Conservation (phyloP, 2,888 invertebrate genomes). For the Eledone cirrhosa region DNA sequence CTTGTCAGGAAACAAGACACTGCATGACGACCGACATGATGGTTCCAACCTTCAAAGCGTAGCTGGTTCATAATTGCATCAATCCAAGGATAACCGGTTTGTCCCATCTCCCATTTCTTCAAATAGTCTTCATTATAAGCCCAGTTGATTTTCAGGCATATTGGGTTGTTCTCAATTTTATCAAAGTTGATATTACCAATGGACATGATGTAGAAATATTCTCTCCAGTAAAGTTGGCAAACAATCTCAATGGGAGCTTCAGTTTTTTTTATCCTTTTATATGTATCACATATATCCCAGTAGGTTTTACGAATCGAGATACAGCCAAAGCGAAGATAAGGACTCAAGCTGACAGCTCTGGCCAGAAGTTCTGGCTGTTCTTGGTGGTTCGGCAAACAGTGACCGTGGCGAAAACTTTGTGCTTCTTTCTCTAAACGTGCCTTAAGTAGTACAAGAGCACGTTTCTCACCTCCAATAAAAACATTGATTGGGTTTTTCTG, state of each 20-base stretch:
- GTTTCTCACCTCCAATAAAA: conserved; percentile 74
- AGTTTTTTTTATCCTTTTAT: conserved; percentile 68
- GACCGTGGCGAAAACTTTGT: conserved; percentile 69
- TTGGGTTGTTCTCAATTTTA: conserved; percentile 77
- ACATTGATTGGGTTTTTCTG: conserved; percentile 50
- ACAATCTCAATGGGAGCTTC: conserved; percentile 34
- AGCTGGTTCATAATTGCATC: conserved; percentile 64
- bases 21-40: conserved; percentile 60
- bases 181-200: conserved; percentile 77
- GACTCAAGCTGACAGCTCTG: conserved; percentile 76
- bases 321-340: conserved; percentile 78
- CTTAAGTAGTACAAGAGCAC: conserved; percentile 72
- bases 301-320: conserved; percentile 78
- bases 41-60: conserved; percentile 61
- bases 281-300: conserved; percentile 77
- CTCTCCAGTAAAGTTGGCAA: conserved; percentile 79
- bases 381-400: conserved; percentile 77
- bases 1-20: conserved; percentile 60
- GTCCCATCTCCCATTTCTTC: conserved; percentile 70
- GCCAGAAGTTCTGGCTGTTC: conserved; percentile 74
- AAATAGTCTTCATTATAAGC: conserved; percentile 68
- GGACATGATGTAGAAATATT: conserved; percentile 83
- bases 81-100: conserved; percentile 65
- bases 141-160: conserved; percentile 79
- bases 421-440: conserved; percentile 70